Base-by-base conservation (phyloP, 2,113 vertebrate species). In the Furnarius figulus region DNA sequence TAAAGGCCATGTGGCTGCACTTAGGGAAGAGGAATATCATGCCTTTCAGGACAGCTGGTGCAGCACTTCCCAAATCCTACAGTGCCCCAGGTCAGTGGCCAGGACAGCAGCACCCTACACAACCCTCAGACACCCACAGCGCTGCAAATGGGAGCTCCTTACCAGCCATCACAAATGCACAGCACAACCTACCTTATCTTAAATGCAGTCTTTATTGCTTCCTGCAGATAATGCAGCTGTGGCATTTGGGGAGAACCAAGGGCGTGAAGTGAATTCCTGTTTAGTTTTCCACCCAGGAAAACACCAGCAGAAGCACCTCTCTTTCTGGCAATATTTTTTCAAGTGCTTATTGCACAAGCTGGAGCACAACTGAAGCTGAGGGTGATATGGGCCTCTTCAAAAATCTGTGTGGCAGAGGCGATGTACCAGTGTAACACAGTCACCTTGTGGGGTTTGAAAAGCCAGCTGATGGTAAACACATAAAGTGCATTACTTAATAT, bases 401-500 rank as follows among this genome's bases (percentile, higher is more conserved):
- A 87, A 78, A 40, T 42, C 50, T 35, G 12, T 5, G 7, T 50
- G 33, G 66, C 71, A 77, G 53, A 66, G 50, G 50, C 30, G 21
- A 3, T 0, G 50, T 42, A 74, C 39, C 44, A 49, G 61, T 50
- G 80, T 81, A 65, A 88, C 72, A 23, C 44, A 65, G 76, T 92
- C 72, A 93, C 83, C 88, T 87, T 89, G 65, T 20, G 44, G 67
- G 40, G 56, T 56, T 71, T 59, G 76, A 92, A 89, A 71, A 0
- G 4, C 47, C 3, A 4, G 47, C n/a, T 89, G 52, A 75, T 44
- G 33, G 83, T 46, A 92, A 88, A 92, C 65, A 74, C 3, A 7
- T 27, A 55, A 85, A 94, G n/a, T 49, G 76, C 44, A 11, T 90
- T 90, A 62, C 61, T 93, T 90, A 44, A 81, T 53, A 94, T 78